These are phyloP conservation scores for Cyclargus thomasi DNA, from an alignment of 1,140 invertebrate species.

Conservation along the genomic window DNA sequence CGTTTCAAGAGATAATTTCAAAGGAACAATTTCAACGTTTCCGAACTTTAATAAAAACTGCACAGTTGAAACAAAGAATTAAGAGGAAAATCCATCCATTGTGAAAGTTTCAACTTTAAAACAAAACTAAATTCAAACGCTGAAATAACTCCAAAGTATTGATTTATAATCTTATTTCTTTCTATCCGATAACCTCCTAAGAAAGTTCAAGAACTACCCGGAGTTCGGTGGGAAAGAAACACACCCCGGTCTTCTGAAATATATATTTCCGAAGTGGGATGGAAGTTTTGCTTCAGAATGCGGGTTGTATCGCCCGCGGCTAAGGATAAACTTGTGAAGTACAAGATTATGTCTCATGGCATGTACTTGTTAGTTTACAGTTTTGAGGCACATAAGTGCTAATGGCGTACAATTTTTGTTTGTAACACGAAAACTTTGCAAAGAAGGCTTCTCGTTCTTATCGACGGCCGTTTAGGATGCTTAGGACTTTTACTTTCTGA, in stretches of 20 bases:
- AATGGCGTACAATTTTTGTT: neutral
- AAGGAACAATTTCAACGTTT: neutral
- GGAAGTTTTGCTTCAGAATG: neutral
- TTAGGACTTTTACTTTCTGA: too few species aligned
- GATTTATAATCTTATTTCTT: constrained; percentile 18
- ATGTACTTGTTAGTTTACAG: constrained; percentile 5
- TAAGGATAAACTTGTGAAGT: neutral
- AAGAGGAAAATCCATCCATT: constrained; percentile 2
- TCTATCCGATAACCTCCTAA: constrained; percentile 14
- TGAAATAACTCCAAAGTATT: constrained; percentile 6
- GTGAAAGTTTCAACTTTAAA: constrained; percentile 13
- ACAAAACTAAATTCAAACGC: constrained; percentile 15
- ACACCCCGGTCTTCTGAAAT: constrained; percentile 19
- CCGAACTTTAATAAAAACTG: neutral
- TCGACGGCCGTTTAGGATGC: neutral
- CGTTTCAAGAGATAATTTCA: neutral
- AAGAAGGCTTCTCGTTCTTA: neutral
- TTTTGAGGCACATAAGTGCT: constrained; percentile 9
- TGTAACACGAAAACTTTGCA: neutral
- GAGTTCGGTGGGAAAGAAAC: constrained; percentile 31
- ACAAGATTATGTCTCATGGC: constrained; percentile 12
- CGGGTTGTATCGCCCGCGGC: neutral
- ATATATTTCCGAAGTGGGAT: constrained; percentile 14
- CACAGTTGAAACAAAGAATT: neutral
- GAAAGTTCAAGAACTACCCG: constrained; percentile 19